These are phyloP conservation scores for Marmota flaviventris DNA, from an alignment of 2,113 vertebrate species.

Conservation along the genomic window DNA sequence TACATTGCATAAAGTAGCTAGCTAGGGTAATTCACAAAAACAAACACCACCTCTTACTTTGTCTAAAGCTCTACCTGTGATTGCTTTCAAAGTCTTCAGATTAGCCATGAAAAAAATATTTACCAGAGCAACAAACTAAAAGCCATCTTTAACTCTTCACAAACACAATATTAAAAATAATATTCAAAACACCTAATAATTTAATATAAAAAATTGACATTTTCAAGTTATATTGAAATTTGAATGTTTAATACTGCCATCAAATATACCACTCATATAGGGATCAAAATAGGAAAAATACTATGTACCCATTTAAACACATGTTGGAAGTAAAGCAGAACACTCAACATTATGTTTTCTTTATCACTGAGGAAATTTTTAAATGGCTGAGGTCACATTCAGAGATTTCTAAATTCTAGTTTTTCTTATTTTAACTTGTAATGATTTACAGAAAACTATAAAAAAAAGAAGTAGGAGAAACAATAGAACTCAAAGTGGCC, in stretches of 20 bases:
- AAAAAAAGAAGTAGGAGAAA: constrained; percentile 37
- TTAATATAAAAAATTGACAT: constrained; percentile 38
- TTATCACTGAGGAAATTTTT: constrained; percentile 25
- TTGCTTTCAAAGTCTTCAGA: constrained; percentile 38
- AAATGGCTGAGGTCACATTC: constrained; percentile 14
- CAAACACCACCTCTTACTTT: constrained; percentile 28
- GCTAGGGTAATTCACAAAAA: constrained; percentile 18
- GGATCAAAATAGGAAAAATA: neutral
- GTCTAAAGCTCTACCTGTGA: constrained; percentile 29
- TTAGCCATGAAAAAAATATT: constrained; percentile 15
- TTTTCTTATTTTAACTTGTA: constrained; percentile 61
- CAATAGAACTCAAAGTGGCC: constrained; percentile 10
- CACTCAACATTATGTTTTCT: constrained; percentile 40
- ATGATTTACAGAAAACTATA: constrained; percentile 35
- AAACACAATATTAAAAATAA: constrained; percentile 44
- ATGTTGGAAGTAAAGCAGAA: neutral
- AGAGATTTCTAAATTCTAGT: constrained; percentile 35
- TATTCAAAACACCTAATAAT: constrained; percentile 41
- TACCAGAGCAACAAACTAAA: constrained; percentile 54
- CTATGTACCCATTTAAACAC: neutral
- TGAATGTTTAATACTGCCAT: constrained; percentile 47
- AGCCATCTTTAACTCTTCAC: constrained; percentile 46
- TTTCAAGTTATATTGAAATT: constrained; percentile 33
- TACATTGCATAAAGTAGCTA: constrained; percentile 44
- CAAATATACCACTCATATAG: neutral